These are phyloP conservation scores for Timema cristinae DNA, from an alignment of 2,888 invertebrate species.

Conservation along the genomic window DNA sequence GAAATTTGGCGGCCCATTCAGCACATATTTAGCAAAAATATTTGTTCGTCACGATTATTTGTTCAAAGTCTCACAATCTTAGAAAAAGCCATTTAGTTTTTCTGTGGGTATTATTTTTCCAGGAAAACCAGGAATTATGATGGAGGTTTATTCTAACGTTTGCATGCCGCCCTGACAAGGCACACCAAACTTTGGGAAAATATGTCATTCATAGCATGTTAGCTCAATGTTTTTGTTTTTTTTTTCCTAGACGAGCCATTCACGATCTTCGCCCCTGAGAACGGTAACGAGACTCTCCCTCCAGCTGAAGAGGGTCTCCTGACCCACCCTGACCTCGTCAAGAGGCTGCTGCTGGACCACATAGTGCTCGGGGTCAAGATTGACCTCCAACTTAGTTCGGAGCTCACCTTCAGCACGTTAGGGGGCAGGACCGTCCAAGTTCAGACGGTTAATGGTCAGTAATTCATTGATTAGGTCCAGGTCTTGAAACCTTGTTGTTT, in stretches of 20 bases:
- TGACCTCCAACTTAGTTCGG: conserved; percentile 49
- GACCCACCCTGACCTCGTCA: conserved; percentile 50
- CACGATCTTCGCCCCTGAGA: conserved; percentile 56
- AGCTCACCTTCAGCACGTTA: conserved; percentile 48
- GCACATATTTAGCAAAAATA: no score
- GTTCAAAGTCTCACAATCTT: no score
- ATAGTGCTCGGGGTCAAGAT: conserved; percentile 54
- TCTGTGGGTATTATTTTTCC: no score
- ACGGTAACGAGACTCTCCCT: conserved; percentile 46
- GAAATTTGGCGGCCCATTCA: no score
- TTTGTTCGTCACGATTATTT: no score
- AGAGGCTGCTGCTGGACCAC: conserved; percentile 57
- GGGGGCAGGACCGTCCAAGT: conserved; percentile 46
- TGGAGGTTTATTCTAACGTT: no score
- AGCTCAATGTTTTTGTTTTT: background rate
- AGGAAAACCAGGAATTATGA: no score
- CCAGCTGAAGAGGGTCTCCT: conserved; percentile 44
- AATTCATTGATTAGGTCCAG: no score
- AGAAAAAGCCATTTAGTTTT: no score
- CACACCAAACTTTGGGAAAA: no score
- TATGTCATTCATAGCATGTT: no score
- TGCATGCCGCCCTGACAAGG: no score
- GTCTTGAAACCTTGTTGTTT: background rate
- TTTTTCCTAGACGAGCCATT: conserved; percentile 54
- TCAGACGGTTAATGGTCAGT: conserved; percentile 40